phyloP scores from a whole-genome alignment of 1,140 invertebrate genomes.

The Habropoda laboriosa region DNA sequence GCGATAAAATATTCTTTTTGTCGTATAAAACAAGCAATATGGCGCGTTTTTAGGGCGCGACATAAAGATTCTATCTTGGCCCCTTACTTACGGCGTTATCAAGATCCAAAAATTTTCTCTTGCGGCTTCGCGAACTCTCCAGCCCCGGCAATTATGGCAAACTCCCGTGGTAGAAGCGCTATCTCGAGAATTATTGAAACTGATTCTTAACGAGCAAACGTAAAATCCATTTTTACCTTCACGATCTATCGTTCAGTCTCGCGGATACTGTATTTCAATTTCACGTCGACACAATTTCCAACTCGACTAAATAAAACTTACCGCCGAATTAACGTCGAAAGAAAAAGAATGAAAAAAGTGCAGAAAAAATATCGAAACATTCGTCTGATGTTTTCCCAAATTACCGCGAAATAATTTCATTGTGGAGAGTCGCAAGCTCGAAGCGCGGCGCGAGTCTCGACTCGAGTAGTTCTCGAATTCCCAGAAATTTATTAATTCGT shows the following conservation, averaged over 20 bases:
- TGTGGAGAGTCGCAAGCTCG: not conserved
- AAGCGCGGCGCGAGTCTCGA: not conserved
- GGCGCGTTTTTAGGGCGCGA: constrained; percentile 50
- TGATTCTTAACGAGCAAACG: not conserved
- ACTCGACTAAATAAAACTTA: not conserved
- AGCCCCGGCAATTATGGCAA: constrained; percentile 19
- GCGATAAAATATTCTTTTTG: constrained; percentile 41
- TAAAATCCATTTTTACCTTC: not conserved
- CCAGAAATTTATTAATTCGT: not conserved
- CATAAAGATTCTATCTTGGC: constrained; percentile 44
- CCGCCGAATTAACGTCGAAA: not conserved
- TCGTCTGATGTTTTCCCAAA: not conserved
- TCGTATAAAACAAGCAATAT: constrained; percentile 51
- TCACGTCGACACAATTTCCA: not conserved
- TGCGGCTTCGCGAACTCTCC: not conserved
- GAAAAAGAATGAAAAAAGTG: too few relatives aligned
- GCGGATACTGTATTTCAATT: too few relatives aligned
- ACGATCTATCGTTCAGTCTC: too few relatives aligned
- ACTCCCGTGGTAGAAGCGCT: not conserved
- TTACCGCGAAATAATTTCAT: not conserved
- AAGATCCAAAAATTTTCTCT: constrained; percentile 45
- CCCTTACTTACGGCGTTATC: constrained; percentile 44
- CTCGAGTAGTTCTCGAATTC: not conserved
- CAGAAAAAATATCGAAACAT: too few relatives aligned
- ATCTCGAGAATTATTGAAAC: constrained; percentile 16